Base-by-base conservation (phyloP, 2,113 vertebrate genomes). In the Heterochromis multidens region DNA sequence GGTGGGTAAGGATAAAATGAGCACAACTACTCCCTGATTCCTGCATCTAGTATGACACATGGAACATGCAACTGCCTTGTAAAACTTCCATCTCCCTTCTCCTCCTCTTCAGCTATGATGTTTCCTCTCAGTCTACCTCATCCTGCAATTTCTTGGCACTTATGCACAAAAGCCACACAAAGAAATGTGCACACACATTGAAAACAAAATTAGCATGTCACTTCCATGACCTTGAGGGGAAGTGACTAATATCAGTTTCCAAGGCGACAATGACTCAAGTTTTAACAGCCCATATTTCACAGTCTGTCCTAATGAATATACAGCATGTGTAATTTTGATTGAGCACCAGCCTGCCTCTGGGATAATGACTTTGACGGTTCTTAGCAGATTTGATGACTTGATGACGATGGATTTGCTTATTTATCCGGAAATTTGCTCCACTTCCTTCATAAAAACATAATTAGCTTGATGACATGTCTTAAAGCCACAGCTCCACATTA, bases 351-450 rank as follows among this genome's bases (percentile, higher is more conserved):
- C 81, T 58, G 91, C 85, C 92, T 94, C 86, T n/a, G 85, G 92
- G 92, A 95, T 95, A 95, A 96, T 94, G 93, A 94, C 94, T 94
- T 94, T 93, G 92, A 94, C 89, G 93, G 88, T 94, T 95, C 87
- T 90, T 80, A 90, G 93, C 81, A 82, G 90, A 93, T 94, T 89
- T 93, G 94, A 95, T 91, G 93, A 92, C 92, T 96, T 93, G 93
- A 95, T 95, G 95, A 93, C 94, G 91, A 94, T 92, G 89, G 91
- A 94, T 95, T 94, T 94, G 94, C 92, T 95, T 95, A 94, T 94
- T 94, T 94, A 93, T 91, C 89, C 33, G 78, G 80, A 90, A 93
- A 94, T 94, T 91, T 82, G 87, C 91, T 86, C 87, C 85, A 93
- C 88, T 95, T 94, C 88, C 90, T 93, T 91, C 83, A 93, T 92